Conservation (phyloP, 2,113 vertebrate genomes). For the Pagrus major region DNA sequence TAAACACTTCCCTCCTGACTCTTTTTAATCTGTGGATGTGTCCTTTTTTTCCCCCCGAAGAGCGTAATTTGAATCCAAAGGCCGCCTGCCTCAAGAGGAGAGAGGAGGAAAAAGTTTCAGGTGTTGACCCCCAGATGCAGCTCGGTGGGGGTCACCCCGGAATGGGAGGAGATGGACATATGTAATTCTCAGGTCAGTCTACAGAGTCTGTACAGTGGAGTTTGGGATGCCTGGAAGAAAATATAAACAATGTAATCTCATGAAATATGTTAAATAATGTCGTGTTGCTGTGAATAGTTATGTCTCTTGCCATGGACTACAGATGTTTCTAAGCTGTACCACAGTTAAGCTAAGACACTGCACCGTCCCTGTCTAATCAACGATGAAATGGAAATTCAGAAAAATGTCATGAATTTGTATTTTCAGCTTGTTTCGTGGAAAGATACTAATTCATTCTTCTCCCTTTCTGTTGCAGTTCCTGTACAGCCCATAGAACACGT, state of each 20-base stretch:
- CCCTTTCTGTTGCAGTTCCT: conserved; percentile 76
- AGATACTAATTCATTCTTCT: conserved; percentile 4
- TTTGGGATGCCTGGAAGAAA: neutral
- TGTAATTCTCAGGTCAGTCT: conserved; percentile 86
- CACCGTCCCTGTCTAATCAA: too few species aligned
- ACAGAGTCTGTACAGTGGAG: neutral
- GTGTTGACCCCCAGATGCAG: conserved; percentile 94
- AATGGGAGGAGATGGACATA: conserved; percentile 91
- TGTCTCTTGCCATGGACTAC: too few species aligned
- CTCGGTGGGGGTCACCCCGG: conserved; percentile 90
- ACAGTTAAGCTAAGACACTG: too few species aligned
- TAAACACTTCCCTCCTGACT: neutral
- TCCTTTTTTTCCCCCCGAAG: conserved; percentile 79
- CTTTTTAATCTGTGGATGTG: conserved; percentile 4
- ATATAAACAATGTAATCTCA: too few species aligned
- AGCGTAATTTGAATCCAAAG: conserved; percentile 98
- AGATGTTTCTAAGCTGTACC: too few species aligned
- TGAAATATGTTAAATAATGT: too few species aligned
- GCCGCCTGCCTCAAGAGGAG: conserved; percentile 97
- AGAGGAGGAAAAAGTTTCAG: conserved; percentile 96
- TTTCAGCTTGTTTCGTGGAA: neutral
- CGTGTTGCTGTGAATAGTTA: too few species aligned
- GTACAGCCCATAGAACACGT: conserved; percentile 82
- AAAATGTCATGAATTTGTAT: neutral
- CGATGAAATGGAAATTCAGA: too few species aligned